Base-by-base conservation (phyloP, 2,888 invertebrate species). In the Eristalinus aeneus region DNA sequence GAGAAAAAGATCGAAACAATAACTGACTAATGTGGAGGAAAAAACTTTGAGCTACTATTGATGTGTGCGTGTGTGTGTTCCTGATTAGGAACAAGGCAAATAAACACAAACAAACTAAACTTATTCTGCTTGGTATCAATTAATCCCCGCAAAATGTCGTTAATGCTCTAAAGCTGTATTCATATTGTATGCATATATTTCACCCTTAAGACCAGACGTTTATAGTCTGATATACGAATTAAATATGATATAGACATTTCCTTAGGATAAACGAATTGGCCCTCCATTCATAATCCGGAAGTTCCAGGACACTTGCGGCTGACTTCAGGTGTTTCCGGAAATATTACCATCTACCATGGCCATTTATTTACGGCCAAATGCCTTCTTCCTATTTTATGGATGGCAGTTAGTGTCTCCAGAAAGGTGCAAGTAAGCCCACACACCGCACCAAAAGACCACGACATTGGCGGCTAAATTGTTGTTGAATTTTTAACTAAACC, bases 401-500 rank as follows among this genome's bases (percentile, higher is more conserved):
- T 65, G 36, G 73, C 20, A 39, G 53, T 32, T 63, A 22, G n/a
- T 36, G 54, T 39, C 22, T 53, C 54, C 65, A 27, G 16, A 65
- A 71, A 54, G 56, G 54, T 65, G 64, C 79, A 72, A 63, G 77
- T 56, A 56, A 32, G 27, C 68, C 23, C 23, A 72, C 61, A 34
- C 16, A 46, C 46, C 11, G 20, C 65, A 39, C 22, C 16, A 20
- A 34, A 32, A 63, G 46, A 23, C 12, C 2, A 23, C 56, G 8
- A 63, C 53, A 34, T 12, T 32, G 60, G 53, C 64, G 54, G 61
- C 12, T 74, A 36, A 71, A 69, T 65, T 80, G 54, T 75, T 61
- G 67, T 53, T 77, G 68, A 64, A 77, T 77, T 82, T 77, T 77
- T 69, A 77, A 77, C 73, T 74, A 63, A 86, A 76, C 46, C 73